Conservation (phyloP, 2,888 invertebrate species). For the Parnassius orleans region DNA sequence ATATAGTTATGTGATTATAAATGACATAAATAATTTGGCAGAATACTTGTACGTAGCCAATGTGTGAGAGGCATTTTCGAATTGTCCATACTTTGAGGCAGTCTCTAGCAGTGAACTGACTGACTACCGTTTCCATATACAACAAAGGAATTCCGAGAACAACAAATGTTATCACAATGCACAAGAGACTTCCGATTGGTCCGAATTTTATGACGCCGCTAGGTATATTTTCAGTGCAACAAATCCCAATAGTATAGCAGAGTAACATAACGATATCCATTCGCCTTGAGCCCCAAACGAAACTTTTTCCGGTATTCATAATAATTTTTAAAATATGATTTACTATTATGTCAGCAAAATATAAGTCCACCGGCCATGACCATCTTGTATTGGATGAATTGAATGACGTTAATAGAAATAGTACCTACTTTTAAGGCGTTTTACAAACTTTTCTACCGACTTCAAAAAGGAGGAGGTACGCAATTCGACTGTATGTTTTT, state of each 20-base stretch:
- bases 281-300: slow-evolving; percentile 8
- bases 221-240: slow-evolving; percentile 45
- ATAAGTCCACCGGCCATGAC: neutral
- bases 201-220: slow-evolving; percentile 45
- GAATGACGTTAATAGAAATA: neutral
- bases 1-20: slow-evolving; percentile 48
- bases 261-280: slow-evolving; percentile 38
- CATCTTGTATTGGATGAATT: neutral
- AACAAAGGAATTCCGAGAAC: slow-evolving; percentile 60
- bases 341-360: neutral
- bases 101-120: slow-evolving; percentile 66
- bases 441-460: neutral
- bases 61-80: slow-evolving; percentile 55
- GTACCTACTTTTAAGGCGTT: neutral
- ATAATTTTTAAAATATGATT: slow-evolving; percentile 4
- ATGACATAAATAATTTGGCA: slow-evolving; percentile 52
- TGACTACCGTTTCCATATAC: slow-evolving; percentile 64
- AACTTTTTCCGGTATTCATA: neutral
- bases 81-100: slow-evolving; percentile 60
- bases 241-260: slow-evolving; percentile 46
- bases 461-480: no score
- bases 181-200: slow-evolving; percentile 46
- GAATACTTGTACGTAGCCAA: slow-evolving; percentile 54
- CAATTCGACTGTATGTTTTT: no score
- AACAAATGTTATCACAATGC: slow-evolving; percentile 40